Conservation (phyloP, 2,113 vertebrate species). For the Neodontobutis hainanensis region DNA sequence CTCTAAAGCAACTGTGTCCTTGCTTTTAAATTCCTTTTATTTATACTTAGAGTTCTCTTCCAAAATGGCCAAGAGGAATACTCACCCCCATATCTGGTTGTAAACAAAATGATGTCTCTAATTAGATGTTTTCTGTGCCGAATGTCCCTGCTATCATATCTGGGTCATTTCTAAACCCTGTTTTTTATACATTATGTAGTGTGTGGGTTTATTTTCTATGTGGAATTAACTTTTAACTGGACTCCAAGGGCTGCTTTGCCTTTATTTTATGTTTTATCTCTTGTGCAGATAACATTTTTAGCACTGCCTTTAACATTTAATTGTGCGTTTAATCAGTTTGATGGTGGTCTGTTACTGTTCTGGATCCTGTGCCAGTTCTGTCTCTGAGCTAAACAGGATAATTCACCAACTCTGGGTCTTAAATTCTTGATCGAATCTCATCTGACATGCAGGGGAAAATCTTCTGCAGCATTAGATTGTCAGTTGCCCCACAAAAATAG, state of each 20-base stretch:
- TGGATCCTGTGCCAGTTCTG: neutral
- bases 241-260: slow-evolving; percentile 3
- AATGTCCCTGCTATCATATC: slow-evolving; percentile 10
- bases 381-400: slow-evolving; percentile 2
- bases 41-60: neutral
- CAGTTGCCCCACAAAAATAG: too few species aligned
- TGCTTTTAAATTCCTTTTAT: slow-evolving; percentile 6
- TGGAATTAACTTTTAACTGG: slow-evolving; percentile 22
- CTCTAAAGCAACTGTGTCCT: slow-evolving; percentile 2
- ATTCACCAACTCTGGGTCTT: neutral
- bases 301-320: slow-evolving; percentile 12
- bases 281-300: neutral
- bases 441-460: neutral
- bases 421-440: slow-evolving; percentile 12
- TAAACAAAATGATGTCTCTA: slow-evolving; percentile 25
- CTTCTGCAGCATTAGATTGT: neutral
- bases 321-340: neutral
- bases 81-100: slow-evolving; percentile 7
- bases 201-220: neutral
- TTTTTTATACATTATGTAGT: slow-evolving; percentile 18
- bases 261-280: slow-evolving; percentile 11
- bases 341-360: neutral
- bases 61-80: neutral
- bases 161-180: slow-evolving; percentile 26
- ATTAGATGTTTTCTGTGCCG: slow-evolving; percentile 29